These are phyloP conservation scores for Agonopterix alstromeriana DNA, from an alignment of 2,888 invertebrate species.

Conservation along the genomic window DNA sequence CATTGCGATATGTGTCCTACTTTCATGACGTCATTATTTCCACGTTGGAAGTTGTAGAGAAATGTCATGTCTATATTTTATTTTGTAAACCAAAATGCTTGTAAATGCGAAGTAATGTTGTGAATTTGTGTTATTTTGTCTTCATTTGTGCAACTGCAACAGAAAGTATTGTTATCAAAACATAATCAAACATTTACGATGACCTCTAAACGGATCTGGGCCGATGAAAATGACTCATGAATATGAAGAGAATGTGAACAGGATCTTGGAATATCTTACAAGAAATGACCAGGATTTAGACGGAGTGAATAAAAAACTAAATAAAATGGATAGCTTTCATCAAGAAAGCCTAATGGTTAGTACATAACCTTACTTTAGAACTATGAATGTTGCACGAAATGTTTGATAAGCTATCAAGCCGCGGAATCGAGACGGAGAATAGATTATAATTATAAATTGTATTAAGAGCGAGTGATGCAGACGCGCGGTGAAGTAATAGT, in stretches of 20 bases:
- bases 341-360: constrained; percentile 57
- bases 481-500: constrained; percentile 58
- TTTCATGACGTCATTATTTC: constrained; percentile 79
- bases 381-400: constrained; percentile 20
- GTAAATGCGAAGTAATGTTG: constrained; percentile 22
- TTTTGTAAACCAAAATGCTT: constrained; percentile 42
- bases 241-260: constrained; percentile 47
- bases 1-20: constrained; percentile 54
- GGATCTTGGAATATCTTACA: constrained; percentile 57
- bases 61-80: constrained; percentile 57
- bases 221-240: constrained; percentile 45
- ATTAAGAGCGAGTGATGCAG: constrained; percentile 34
- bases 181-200: constrained; percentile 19
- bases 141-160: background rate
- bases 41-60: constrained; percentile 78
- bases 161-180: background rate
- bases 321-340: constrained; percentile 58
- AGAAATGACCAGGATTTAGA: constrained; percentile 49
- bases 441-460: background rate
- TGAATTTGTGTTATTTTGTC: constrained; percentile 9
- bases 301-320: constrained; percentile 31
- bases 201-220: constrained; percentile 29
- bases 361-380: constrained; percentile 21
- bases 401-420: constrained; percentile 46
- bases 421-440: constrained; percentile 3